These are phyloP conservation scores for Ectropis grisescens DNA, from an alignment of 1,140 invertebrate genomes.

Conservation along the genomic window DNA sequence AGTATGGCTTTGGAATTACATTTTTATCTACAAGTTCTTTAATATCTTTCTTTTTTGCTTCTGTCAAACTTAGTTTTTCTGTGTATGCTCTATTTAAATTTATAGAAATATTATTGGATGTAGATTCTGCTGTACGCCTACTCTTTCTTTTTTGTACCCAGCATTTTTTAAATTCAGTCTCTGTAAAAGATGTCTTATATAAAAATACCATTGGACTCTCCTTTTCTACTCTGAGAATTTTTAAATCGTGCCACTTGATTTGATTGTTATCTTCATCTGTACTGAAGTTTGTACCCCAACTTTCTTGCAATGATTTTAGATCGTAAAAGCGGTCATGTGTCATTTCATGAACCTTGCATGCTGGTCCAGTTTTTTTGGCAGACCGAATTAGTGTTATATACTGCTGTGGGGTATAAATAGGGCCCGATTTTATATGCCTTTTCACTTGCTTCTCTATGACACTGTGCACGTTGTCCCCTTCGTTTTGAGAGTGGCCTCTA, in stretches of 20 bases:
- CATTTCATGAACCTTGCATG: slow-evolving; percentile 16
- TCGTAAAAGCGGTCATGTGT: slow-evolving; percentile 14
- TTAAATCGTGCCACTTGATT: slow-evolving; percentile 19
- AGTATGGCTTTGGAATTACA: slow-evolving; percentile 15
- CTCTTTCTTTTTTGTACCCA: slow-evolving; percentile 14
- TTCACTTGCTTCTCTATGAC: slow-evolving; percentile 31
- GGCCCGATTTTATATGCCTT: slow-evolving; percentile 25
- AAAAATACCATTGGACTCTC: slow-evolving; percentile 10
- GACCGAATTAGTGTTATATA: slow-evolving; percentile 20
- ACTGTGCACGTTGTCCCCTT: slow-evolving; percentile 43
- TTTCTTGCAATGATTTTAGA: no score
- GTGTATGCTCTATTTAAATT: slow-evolving; percentile 13
- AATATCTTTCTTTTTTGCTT: slow-evolving; percentile 17
- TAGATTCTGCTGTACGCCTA: not conserved
- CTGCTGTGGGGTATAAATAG: slow-evolving; percentile 29
- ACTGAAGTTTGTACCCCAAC: slow-evolving; percentile 18
- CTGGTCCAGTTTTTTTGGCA: slow-evolving; percentile 17
- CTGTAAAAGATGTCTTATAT: slow-evolving; percentile 15
- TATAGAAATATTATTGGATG: slow-evolving; percentile 3
- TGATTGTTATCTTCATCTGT: slow-evolving; percentile 14
- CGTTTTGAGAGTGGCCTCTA: slow-evolving; percentile 52
- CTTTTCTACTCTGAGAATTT: slow-evolving; percentile 13
- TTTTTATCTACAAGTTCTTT: slow-evolving; percentile 20
- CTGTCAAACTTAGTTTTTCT: slow-evolving; percentile 11
- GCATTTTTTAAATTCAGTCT: slow-evolving; percentile 9